Conservation (phyloP, 2,113 vertebrate species). For the Cyprinodon brontotheroides region DNA sequence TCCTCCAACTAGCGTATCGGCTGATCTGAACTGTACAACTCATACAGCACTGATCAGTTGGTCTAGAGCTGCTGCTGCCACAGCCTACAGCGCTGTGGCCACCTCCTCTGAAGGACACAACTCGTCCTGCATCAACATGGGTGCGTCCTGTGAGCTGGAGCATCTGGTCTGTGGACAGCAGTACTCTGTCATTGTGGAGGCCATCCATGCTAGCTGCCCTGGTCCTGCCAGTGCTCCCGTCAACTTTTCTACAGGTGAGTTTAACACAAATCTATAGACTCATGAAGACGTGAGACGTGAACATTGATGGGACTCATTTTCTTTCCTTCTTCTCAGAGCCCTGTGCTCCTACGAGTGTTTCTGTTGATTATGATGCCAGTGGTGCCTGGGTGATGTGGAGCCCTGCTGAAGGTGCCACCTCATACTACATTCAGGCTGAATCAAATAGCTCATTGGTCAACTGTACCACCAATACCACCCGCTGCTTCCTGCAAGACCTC, state of each 20-base stretch:
- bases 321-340: constrained; percentile 57
- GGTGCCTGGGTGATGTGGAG: constrained; percentile 58
- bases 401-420: constrained; percentile 42
- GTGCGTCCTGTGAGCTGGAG: constrained; percentile 55
- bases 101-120: constrained; percentile 39
- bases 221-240: constrained; percentile 53
- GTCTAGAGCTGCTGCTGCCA: constrained; percentile 39
- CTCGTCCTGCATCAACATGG: constrained; percentile 55
- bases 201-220: constrained; percentile 53
- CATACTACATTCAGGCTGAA: constrained; percentile 63
- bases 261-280: background rate
- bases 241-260: constrained; percentile 59
- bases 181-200: constrained; percentile 62
- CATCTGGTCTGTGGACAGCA: constrained; percentile 66
- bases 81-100: constrained; percentile 55
- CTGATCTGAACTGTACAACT: constrained; percentile 59
- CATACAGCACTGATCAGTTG: constrained; percentile 58
- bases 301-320: background rate
- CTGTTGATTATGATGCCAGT: constrained; percentile 50
- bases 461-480: constrained; percentile 56
- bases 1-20: constrained; percentile 56
- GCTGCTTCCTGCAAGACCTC: constrained; percentile 59
- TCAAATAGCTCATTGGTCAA: constrained; percentile 22
- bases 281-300: background rate
- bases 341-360: constrained; percentile 60